phyloP scores from a whole-genome alignment of 2,888 invertebrate species.

The Hipparchia semele region DNA sequence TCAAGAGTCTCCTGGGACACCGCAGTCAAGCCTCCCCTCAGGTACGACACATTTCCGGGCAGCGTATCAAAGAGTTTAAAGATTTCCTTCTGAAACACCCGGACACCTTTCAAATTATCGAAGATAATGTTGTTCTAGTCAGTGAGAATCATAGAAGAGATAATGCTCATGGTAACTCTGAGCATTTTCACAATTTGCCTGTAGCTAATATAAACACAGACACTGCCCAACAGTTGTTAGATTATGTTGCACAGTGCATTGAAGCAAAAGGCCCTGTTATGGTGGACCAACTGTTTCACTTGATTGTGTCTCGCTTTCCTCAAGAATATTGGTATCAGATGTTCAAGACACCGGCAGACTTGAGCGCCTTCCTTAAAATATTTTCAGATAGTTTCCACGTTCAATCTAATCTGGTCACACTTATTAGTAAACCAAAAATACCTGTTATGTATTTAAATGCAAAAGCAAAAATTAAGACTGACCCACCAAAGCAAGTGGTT shows the following conservation, averaged over 20 bases:
- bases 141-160: conserved; percentile 87
- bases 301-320: conserved; percentile 89
- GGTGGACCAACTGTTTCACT: conserved; percentile 93
- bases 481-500: conserved; percentile 74
- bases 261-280: conserved; percentile 92
- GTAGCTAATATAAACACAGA: conserved; percentile 92
- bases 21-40: conserved; percentile 98
- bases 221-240: conserved; percentile 90
- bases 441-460: conserved; percentile 83
- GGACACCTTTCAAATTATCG: conserved; percentile 92
- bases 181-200: conserved; percentile 87
- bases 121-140: conserved; percentile 92
- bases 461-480: conserved; percentile 78
- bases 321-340: conserved; percentile 92
- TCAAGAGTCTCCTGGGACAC: conserved; percentile 97
- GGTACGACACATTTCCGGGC: conserved; percentile 97
- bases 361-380: conserved; percentile 95
- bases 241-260: conserved; percentile 92
- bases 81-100: conserved; percentile 94
- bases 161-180: conserved; percentile 85
- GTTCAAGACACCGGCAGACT: conserved; percentile 95
- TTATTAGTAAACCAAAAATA: conserved; percentile 90
- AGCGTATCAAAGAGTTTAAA: conserved; percentile 96
- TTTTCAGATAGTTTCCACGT: conserved; percentile 98
- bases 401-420: conserved; percentile 94